Conservation (phyloP, 2,888 invertebrate species). For the Elmis aenea region DNA sequence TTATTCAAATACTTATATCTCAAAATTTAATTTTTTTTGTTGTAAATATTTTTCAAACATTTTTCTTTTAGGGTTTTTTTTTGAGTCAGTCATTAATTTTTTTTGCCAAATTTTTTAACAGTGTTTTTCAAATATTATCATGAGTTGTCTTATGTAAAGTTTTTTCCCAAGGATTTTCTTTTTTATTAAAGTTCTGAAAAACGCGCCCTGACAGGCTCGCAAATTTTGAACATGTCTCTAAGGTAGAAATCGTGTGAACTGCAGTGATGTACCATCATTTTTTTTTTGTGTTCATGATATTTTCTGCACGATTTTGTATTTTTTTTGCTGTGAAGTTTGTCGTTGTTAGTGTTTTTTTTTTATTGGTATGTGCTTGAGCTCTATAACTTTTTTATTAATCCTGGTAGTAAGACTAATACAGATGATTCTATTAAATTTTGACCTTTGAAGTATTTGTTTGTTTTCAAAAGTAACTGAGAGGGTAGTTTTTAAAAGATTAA, state of each 20-base stretch:
- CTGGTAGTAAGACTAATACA: too few species aligned
- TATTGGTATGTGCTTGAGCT: too few species aligned
- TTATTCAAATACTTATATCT: not conserved
- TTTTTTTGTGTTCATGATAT: too few species aligned
- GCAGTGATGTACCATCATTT: too few species aligned
- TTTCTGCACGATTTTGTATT: too few species aligned
- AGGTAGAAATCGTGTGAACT: conserved; percentile 50
- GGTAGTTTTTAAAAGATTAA: too few species aligned
- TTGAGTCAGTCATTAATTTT: not conserved
- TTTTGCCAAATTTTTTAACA: conserved; percentile 4
- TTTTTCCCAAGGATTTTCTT: conserved; percentile 23
- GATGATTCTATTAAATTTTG: too few species aligned
- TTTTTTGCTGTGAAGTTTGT: too few species aligned
- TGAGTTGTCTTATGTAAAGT: conserved; percentile 7
- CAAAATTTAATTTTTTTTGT: not conserved
- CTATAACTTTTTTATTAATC: too few species aligned
- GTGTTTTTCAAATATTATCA: conserved; percentile 1
- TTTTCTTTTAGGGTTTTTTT: conserved; percentile 4
- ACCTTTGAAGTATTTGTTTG: too few species aligned
- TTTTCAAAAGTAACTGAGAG: too few species aligned
- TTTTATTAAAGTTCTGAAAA: conserved; percentile 37
- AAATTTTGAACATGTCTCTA: conserved; percentile 73
- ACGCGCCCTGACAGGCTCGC: conserved; percentile 62
- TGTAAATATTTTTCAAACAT: not conserved
- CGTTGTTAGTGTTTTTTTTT: too few species aligned